A percentile compares a stretch with the other conserved stretches of the same genome.
phyloP scores from a whole-genome alignment of 1,140 invertebrate species.

The Samia ricini region DNA sequence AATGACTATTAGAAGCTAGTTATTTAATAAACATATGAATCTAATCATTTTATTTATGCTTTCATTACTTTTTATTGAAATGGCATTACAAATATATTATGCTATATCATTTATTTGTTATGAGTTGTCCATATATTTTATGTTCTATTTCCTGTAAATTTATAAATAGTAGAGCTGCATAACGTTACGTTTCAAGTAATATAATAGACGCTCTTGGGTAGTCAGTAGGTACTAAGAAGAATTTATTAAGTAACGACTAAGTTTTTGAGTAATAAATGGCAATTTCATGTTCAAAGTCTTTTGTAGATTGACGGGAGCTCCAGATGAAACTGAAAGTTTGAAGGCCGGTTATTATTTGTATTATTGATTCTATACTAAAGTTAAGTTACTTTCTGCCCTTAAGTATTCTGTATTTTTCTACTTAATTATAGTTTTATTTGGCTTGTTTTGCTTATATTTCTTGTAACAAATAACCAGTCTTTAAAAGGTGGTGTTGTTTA shows the following conservation, averaged over 20 bases:
- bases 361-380: neutral
- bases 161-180: slow-evolving; percentile 20
- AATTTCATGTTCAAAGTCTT: neutral
- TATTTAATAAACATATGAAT: no score
- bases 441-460: no score
- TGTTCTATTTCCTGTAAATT: slow-evolving; percentile 23
- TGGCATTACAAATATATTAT: slow-evolving; percentile 48
- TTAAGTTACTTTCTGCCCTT: neutral
- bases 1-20: no score
- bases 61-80: slow-evolving; percentile 31
- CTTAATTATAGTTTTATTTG: neutral
- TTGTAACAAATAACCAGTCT: no score
- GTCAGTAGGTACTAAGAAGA: neutral
- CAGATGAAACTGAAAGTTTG: neutral
- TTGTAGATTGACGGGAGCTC: neutral
- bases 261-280: neutral
- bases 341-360: neutral
- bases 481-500: no score
- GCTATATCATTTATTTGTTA: slow-evolving; percentile 38
- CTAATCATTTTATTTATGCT: no score
- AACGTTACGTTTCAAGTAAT: slow-evolving; percentile 23
- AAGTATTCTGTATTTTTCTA: neutral
- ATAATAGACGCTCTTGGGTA: neutral
- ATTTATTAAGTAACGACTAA: neutral
- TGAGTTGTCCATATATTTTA: slow-evolving; percentile 37